Evolutionary conservation across 2,888 invertebrate species (phyloP), one percentile per base, ranked within the genome.

Genomic region (Cataglyphis rosenhaueri): DNA sequence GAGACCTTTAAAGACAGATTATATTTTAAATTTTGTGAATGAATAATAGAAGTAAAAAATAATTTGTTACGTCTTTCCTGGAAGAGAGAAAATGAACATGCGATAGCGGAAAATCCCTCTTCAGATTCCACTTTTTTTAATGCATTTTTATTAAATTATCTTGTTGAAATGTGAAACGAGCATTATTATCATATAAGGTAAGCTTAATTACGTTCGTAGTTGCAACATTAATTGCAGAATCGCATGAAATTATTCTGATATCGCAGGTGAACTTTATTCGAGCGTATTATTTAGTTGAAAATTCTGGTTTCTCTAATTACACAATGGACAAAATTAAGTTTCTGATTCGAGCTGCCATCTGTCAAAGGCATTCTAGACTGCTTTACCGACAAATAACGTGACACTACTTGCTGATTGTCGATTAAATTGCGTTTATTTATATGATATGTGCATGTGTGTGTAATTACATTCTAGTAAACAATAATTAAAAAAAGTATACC

Each of bases 301-400:
- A 61, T 68, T 84, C 66, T 65, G 44, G 29, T 38, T 66, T 15
- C 44, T 61, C 68, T 81, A 71, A 84, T 87, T 82, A 74, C 66
- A 76, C 35, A 61, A 38, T 21, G 41, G 59, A n/a, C 52, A 41
- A 32, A 83, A 71, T 70, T 57, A 73, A 81, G 64, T 70, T 65
- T 66, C 32, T 71, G 85, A 52, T n/a, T 61, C 66, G 89, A 91
- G 91, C 91, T 88, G 91, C 91, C 91, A 90, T 88, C 91, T 91
- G 79, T 59, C 21, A 68, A 38, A 74, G 55, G 21, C 32, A 15
- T 25, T 35, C 35, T 76, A 64, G 29, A 68, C 91, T 91, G 78
- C 81, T 57, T 91, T 91, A 90, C 88, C 91, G 89, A 88, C 88
- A 8, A 75, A 32, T 81, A 76, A 64, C 84, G 3, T 48, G 35